These are phyloP conservation scores for Cerastoderma edule DNA, from an alignment of 2,888 invertebrate genomes.

Conservation along the genomic window DNA sequence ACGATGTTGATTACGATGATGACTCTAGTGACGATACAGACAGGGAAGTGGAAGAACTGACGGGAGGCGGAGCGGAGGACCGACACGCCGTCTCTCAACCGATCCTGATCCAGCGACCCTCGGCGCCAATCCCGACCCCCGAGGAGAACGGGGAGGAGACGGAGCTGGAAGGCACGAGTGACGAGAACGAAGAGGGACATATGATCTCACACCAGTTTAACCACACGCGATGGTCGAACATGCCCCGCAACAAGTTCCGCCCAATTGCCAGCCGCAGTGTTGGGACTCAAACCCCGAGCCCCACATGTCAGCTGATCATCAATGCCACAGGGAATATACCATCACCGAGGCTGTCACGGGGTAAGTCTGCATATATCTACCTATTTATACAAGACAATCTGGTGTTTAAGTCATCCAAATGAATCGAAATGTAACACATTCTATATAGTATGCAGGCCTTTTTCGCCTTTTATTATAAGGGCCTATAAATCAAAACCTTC, in stretches of 20 bases:
- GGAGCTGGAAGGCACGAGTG: conserved; percentile 1
- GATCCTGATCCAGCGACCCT: conserved; percentile 42
- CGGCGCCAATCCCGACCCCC: conserved; percentile 45
- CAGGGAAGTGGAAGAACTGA: conserved; percentile 61
- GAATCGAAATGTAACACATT: no score
- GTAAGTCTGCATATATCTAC: conserved; percentile 1
- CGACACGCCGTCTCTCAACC: conserved; percentile 39
- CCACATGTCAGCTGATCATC: conserved; percentile 63
- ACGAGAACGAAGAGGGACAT: conserved; percentile 19
- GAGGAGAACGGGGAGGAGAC: conserved; percentile 30
- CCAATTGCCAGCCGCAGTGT: conserved; percentile 65
- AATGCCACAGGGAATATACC: conserved; percentile 42
- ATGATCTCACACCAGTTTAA: conserved; percentile 27
- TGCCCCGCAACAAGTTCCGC: conserved; percentile 44
- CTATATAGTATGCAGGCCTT: no score
- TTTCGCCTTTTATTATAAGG: no score
- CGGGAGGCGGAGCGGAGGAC: conserved; percentile 36
- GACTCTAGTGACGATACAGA: conserved; percentile 61
- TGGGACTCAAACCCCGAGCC: conserved; percentile 76
- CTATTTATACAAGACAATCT: no score
- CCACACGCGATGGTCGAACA: conserved; percentile 35
- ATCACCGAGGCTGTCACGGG: conserved; percentile 15
- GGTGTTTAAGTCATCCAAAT: no score
- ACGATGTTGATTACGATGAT: no score
- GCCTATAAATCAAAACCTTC: no score